A percentile compares a stretch with the other conserved stretches of the same genome.
These are phyloP conservation scores for Pachyseris speciosa DNA, from an alignment of 64 coral and sea anemone species.

Conservation along the genomic window DNA sequence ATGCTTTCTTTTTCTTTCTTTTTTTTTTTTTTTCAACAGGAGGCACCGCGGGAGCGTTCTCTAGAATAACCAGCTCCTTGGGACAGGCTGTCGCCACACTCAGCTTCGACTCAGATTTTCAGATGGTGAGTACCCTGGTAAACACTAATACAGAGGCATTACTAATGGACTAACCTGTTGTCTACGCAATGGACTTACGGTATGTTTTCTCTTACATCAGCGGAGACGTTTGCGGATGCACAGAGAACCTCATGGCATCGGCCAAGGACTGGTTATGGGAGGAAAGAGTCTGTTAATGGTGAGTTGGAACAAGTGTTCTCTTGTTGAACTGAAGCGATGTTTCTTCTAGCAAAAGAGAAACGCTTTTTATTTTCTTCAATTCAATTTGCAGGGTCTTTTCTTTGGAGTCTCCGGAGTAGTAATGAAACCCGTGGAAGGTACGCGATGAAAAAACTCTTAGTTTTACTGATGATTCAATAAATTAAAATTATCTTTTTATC, in stretches of 20 bases:
- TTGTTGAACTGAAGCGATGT: background rate
- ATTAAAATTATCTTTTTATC: too few relatives aligned
- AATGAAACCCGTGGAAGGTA: slow-evolving; percentile 94
- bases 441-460: background rate
- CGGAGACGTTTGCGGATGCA: slow-evolving; percentile 89
- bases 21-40: slow-evolving; percentile 22
- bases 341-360: background rate
- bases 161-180: background rate
- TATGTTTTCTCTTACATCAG: slow-evolving; percentile 2
- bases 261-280: slow-evolving; percentile 90
- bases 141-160: background rate
- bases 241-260: slow-evolving; percentile 75
- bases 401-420: slow-evolving; percentile 96
- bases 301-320: background rate
- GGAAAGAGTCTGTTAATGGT: slow-evolving; percentile 97
- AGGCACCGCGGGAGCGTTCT: slow-evolving; percentile 91
- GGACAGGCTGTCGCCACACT: slow-evolving; percentile 91
- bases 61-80: slow-evolving; percentile 89
- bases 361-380: background rate
- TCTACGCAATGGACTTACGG: background rate
- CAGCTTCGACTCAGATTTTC: slow-evolving; percentile 91
- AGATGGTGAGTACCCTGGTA: slow-evolving; percentile 65
- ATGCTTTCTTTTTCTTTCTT: background rate
- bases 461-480: too few relatives aligned
- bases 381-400: slow-evolving; percentile 71